Percentiles rank a stretch among this genome's conserved stretches.
phyloP scores from a whole-genome alignment of 2,113 vertebrate species.

The Lophotis ruficrista region DNA sequence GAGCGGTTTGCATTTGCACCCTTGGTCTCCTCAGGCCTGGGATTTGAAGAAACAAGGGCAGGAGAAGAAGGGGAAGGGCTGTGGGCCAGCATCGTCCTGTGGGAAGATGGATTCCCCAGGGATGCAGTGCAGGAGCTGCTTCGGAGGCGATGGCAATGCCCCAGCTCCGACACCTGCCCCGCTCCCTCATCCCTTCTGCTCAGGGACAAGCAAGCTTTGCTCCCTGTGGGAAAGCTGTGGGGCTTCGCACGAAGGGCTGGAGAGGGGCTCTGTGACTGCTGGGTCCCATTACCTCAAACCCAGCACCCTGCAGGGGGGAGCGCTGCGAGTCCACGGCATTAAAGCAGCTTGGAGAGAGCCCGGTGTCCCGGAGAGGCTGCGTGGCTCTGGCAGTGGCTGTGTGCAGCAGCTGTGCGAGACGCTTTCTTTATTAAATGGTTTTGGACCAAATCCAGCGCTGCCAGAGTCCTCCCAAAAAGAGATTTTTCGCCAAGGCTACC shows the following conservation, averaged over 20 bases:
- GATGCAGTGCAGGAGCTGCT: not conserved
- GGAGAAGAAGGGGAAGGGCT: not conserved
- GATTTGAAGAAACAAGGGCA: rapidly evolving
- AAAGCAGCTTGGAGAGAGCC: not conserved
- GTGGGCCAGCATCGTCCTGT: too few species aligned
- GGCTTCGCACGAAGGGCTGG: not conserved
- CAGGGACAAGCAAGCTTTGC: not conserved
- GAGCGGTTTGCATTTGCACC: not conserved
- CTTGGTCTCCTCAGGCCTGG: not conserved
- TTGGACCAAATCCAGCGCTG: not conserved
- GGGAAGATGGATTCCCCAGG: not conserved
- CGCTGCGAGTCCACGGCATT: rapidly evolving
- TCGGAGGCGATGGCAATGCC: not conserved
- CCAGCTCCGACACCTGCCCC: not conserved
- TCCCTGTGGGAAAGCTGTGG: not conserved
- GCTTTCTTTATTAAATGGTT: not conserved
- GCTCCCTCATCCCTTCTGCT: not conserved
- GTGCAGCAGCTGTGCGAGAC: not conserved
- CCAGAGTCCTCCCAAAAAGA: not conserved
- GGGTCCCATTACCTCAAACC: not conserved
- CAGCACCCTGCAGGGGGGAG: not conserved
- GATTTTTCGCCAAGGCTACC: not conserved
- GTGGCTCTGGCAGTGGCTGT: not conserved
- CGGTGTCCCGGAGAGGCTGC: rapidly evolving
- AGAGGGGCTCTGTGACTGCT: rapidly evolving